Evolutionary conservation across 2,888 invertebrate species (phyloP).

Genomic region (Lasioglossum pauxillum): DNA sequence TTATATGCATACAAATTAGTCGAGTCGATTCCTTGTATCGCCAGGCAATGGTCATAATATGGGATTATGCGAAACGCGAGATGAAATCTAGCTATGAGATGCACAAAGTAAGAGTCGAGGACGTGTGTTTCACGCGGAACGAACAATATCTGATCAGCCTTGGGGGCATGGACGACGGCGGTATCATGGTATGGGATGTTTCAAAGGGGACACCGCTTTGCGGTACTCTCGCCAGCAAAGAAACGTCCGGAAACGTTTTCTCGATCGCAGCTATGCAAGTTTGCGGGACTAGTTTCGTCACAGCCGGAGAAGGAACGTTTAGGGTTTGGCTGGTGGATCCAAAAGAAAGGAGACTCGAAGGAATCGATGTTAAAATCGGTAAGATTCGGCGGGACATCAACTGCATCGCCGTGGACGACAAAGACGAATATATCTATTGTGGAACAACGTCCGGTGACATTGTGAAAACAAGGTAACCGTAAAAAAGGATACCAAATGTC

Average conservation of each 20-base stretch:
- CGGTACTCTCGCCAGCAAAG: conserved; percentile 87
- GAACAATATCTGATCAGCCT: conserved; percentile 93
- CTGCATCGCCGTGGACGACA: conserved; percentile 89
- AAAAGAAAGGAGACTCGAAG: conserved; percentile 89
- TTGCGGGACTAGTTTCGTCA: conserved; percentile 89
- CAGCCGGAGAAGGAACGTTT: conserved; percentile 90
- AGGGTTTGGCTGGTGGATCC: conserved; percentile 91
- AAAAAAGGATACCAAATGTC: background rate
- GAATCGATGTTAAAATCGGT: conserved; percentile 91
- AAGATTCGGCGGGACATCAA: conserved; percentile 91
- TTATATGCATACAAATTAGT: background rate
- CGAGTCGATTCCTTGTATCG: background rate
- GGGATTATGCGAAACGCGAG: conserved; percentile 90
- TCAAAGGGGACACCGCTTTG: conserved; percentile 85
- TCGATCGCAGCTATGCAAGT: conserved; percentile 86
- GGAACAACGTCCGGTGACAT: conserved; percentile 94
- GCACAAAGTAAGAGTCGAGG: conserved; percentile 95
- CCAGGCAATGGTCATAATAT: conserved; percentile 92
- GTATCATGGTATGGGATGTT: conserved; percentile 94
- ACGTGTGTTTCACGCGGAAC: conserved; percentile 92
- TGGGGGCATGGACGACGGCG: conserved; percentile 96
- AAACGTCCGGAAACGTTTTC: conserved; percentile 90
- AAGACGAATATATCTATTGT: conserved; percentile 91
- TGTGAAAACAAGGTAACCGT: conserved; percentile 77
- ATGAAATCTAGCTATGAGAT: conserved; percentile 90